Evolutionary conservation across 2,888 invertebrate genomes (phyloP).

Genomic region (Nephrotoma flavescens): DNA sequence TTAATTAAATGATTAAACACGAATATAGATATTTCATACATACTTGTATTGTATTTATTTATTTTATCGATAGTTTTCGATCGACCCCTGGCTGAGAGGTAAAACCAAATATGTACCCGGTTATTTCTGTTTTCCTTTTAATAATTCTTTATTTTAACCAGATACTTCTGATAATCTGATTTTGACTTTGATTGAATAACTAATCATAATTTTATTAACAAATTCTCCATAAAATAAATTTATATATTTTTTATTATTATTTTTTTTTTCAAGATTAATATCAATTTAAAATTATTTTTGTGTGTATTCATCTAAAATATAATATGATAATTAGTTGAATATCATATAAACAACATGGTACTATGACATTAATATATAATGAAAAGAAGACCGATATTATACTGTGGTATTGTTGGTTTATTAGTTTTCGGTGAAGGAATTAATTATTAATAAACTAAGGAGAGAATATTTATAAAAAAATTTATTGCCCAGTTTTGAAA

Average conservation of each 20-base stretch:
- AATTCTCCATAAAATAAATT: background rate
- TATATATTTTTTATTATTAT: background rate
- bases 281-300: background rate
- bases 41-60: background rate
- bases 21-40: background rate
- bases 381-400: background rate
- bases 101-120: background rate
- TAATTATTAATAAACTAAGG: background rate
- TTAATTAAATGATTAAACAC: background rate
- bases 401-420: background rate
- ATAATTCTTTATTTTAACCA: background rate
- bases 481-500: no score
- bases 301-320: background rate
- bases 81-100: background rate
- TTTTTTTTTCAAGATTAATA: background rate
- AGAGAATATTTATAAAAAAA: no score
- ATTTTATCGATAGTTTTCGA: background rate
- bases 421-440: background rate
- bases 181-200: background rate
- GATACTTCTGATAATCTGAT: background rate
- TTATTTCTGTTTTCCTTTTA: background rate
- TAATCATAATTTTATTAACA: background rate
- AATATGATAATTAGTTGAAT: background rate
- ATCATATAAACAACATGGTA: background rate
- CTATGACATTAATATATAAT: background rate